Percentiles rank a stretch among this genome's conserved stretches.
Conservation (phyloP, 2,113 vertebrate genomes). For the Sebastes schlegelii region DNA sequence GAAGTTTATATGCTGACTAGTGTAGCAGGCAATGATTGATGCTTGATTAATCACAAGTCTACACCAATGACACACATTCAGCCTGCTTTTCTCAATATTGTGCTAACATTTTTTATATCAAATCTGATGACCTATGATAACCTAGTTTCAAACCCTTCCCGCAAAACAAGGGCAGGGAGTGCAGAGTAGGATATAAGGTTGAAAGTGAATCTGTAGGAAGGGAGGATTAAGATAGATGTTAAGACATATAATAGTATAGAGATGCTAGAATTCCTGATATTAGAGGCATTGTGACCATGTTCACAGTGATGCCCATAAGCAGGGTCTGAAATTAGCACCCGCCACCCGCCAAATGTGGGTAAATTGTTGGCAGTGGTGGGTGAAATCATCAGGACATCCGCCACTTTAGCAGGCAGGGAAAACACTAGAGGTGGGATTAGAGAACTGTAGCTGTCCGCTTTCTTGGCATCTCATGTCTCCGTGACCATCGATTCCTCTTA, state of each 20-base stretch:
- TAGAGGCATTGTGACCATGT: neutral
- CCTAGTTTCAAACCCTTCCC: neutral
- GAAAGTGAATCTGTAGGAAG: constrained; percentile 14
- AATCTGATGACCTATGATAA: constrained; percentile 13
- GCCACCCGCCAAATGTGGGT: too few relatives aligned
- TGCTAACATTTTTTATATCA: constrained; percentile 29
- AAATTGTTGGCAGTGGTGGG: too few relatives aligned
- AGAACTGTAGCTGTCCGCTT: too few relatives aligned
- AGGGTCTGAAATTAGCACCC: too few relatives aligned
- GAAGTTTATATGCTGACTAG: constrained; percentile 9
- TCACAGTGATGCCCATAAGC: neutral
- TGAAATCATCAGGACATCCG: too few relatives aligned
- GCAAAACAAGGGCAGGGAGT: neutral
- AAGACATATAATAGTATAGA: neutral
- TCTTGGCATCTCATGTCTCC: too few relatives aligned
- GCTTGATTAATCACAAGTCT: constrained; percentile 7
- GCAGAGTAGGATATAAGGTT: neutral
- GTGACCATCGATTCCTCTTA: too few relatives aligned
- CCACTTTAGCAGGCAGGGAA: too few relatives aligned
- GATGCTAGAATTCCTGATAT: neutral
- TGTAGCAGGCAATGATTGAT: neutral
- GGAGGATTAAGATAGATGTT: neutral
- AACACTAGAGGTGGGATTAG: too few relatives aligned
- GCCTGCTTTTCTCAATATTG: neutral
- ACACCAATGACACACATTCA: neutral